phyloP scores from a whole-genome alignment of 2,797 vertebrate genomes.

The Falco naumanni region DNA sequence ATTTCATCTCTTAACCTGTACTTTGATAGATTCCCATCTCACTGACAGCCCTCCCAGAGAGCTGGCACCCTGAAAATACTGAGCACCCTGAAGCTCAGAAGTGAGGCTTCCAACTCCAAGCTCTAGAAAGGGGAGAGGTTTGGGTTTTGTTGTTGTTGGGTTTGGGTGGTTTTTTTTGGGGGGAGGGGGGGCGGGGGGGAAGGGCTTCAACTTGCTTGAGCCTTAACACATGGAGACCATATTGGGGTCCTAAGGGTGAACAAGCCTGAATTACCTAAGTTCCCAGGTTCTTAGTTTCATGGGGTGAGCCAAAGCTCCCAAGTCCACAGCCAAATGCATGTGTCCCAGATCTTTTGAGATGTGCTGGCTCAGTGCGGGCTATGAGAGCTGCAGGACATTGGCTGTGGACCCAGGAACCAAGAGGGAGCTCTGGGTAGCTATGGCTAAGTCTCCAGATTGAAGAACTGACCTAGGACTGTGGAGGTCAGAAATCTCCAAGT shows the following conservation, averaged over 20 bases:
- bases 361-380: neutral
- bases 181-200: too few species aligned
- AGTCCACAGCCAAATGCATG: neutral
- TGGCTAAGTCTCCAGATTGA: neutral
- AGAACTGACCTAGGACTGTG: neutral
- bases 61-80: neutral
- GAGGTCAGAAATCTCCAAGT: neutral
- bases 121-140: neutral
- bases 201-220: neutral
- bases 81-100: neutral
- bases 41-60: neutral
- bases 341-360: neutral
- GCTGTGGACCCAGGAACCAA: neutral
- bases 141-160: too few species aligned
- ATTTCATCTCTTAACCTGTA: neutral
- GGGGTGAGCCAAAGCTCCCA: neutral
- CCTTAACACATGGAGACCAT: neutral
- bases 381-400: neutral
- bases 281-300: neutral
- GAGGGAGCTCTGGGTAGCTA: neutral
- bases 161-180: too few species aligned
- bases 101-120: neutral
- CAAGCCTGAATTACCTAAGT: neutral
- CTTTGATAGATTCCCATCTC: neutral
- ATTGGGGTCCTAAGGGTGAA: neutral